Conservation (phyloP, 2,797 vertebrate species). For the Taenioides sp. region DNA sequence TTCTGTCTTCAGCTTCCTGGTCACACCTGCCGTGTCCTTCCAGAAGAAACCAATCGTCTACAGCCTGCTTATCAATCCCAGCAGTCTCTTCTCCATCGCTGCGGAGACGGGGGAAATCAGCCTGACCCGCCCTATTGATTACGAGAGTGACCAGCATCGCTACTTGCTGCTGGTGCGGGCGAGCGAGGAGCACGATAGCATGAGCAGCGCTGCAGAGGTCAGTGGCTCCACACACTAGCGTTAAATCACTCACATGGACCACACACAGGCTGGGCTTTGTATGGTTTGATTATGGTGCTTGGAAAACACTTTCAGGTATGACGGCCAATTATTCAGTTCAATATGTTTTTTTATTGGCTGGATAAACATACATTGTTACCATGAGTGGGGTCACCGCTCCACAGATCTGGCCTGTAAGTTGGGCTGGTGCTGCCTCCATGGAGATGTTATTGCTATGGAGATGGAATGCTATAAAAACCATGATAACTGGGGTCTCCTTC, state of each 20-base stretch:
- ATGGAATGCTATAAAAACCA: no score
- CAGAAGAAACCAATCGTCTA: conserved; percentile 86
- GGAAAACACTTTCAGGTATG: background rate
- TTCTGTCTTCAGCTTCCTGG: conserved; percentile 78
- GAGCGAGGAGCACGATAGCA: conserved; percentile 76
- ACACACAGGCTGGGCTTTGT: background rate
- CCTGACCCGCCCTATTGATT: conserved; percentile 83
- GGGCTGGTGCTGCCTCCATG: no score
- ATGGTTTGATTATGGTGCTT: background rate
- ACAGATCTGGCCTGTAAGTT: no score
- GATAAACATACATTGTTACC: no score
- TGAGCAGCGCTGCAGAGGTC: conserved; percentile 86
- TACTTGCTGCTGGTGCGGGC: conserved; percentile 83
- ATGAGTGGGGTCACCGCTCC: no score
- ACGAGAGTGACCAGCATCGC: conserved; percentile 83
- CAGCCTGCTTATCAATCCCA: conserved; percentile 86
- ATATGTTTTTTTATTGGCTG: no score
- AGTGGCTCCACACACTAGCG: conserved; percentile 1
- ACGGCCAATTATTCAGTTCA: background rate
- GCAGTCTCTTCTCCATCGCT: conserved; percentile 83
- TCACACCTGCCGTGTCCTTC: conserved; percentile 83
- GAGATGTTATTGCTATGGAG: no score
- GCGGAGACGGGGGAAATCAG: conserved; percentile 79
- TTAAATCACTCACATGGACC: background rate
- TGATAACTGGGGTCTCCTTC: no score